Conservation (phyloP, 2,113 vertebrate species). For the Prionailurus viverrinus region DNA sequence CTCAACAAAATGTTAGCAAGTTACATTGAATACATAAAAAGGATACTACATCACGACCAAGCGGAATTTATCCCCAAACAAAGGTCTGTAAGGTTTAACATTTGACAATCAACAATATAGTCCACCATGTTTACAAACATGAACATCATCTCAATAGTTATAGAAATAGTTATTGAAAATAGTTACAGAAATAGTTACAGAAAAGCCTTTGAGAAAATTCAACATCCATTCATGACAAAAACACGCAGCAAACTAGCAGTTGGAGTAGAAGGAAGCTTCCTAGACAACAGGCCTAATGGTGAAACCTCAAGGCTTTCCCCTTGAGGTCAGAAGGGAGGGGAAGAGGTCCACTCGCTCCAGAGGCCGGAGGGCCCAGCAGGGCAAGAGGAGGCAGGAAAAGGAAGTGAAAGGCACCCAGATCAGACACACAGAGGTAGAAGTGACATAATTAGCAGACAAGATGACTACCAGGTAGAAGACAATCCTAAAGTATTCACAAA, state of each 20-base stretch:
- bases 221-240: background rate
- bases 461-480: background rate
- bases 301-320: background rate
- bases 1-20: background rate
- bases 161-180: background rate
- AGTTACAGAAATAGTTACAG: background rate
- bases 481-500: rapidly evolving
- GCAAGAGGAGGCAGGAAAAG: rapidly evolving
- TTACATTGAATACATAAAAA: background rate
- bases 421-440: background rate
- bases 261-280: background rate
- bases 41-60: background rate
- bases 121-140: background rate
- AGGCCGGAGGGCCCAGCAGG: background rate
- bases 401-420: background rate
- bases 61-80: background rate
- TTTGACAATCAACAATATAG: background rate
- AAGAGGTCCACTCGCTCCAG: rapidly evolving
- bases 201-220: background rate
- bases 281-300: background rate
- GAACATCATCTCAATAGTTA: background rate
- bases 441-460: background rate
- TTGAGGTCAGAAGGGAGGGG: background rate
- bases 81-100: background rate
- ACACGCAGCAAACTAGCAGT: background rate